Base-by-base conservation (phyloP, 2,113 vertebrate genomes). In the Limnothrissa miodon region DNA sequence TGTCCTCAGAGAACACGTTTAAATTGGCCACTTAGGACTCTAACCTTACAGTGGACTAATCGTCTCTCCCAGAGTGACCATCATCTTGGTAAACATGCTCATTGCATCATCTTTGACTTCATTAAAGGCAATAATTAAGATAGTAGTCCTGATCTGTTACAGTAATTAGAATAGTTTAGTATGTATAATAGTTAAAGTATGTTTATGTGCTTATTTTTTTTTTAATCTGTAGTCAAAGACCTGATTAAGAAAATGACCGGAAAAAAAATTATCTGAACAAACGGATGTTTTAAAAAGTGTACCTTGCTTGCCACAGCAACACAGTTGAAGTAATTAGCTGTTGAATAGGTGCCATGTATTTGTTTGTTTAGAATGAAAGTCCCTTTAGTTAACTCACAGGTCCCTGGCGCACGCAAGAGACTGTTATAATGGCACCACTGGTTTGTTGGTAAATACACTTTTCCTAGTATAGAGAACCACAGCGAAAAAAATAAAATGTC, bases 1-100 rank as follows among this genome's bases (percentile, higher is more conserved):
- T 5, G 33, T 66, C 46, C 46, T 66, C 4, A 36, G 66, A 25
- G 66, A 74, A 74, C 36, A 15, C 2, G 25, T 39, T 39, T 74
- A 74, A 74, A 36, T 74, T 74, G 66, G 29, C 66, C 66, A 33
- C 66, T 74, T 15, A 74, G 66, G 66, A 74, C 66, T 74, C 29
- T 17, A 4, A 10, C 25, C 66, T 5, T 13, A 17, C 25, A 74
- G 15, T 74, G 66, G 66, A 17, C 66, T 74, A 74, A 74, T 74
- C 13, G 33, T 10, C 66, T 5, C 29, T 74, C 66, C 66, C 66
- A 74, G 3, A 36, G 66, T 74, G 66, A 13, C 66, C 66, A 74
- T 74, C 66, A 36, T 74, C 29, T 29, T 74, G 25, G 29, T 33
- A 33, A 66, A 66, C 59, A 66, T 15, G 29, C 25, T 1, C 33